Conservation (phyloP, 2,797 vertebrate species). For the Paedocypris micromegethes region DNA sequence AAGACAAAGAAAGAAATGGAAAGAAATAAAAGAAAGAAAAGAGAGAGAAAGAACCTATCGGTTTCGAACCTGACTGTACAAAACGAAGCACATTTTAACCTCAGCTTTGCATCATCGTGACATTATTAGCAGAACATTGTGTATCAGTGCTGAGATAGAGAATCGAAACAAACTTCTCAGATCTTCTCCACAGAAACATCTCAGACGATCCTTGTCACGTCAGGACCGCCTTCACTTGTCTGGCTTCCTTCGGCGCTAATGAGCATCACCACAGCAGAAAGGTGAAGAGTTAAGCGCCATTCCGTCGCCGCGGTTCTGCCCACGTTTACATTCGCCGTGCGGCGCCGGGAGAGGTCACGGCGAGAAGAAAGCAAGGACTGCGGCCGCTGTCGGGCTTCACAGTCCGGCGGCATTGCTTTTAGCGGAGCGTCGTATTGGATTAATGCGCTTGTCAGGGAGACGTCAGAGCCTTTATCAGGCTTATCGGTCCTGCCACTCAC, state of each 20-base stretch:
- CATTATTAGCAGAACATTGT: too few species aligned
- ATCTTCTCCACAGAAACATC: too few species aligned
- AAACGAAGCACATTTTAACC: too few species aligned
- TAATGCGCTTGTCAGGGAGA: conserved; percentile 46
- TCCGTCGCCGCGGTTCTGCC: background rate
- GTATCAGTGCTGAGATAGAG: too few species aligned
- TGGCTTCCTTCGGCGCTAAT: conserved; percentile 1
- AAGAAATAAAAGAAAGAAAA: too few species aligned
- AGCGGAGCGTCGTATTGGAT: conserved; percentile 43
- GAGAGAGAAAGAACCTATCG: too few species aligned
- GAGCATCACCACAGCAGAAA: background rate
- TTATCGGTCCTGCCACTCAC: conserved; percentile 35
- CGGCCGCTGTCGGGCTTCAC: conserved; percentile 24
- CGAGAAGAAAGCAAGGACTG: conserved; percentile 26
- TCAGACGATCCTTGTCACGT: too few species aligned
- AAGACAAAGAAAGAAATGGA: too few species aligned
- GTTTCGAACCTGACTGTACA: too few species aligned
- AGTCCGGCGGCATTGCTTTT: conserved; percentile 25
- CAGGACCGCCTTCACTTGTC: background rate
- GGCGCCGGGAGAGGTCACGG: conserved; percentile 38
- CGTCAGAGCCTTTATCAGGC: conserved; percentile 36
- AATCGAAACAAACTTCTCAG: too few species aligned
- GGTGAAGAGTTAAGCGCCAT: conserved; percentile 12
- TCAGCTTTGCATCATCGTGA: too few species aligned
- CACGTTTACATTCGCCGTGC: conserved; percentile 33